Evolutionary conservation across 1,140 invertebrate genomes (phyloP).

Genomic region (Aporrectodea caliginosa): DNA sequence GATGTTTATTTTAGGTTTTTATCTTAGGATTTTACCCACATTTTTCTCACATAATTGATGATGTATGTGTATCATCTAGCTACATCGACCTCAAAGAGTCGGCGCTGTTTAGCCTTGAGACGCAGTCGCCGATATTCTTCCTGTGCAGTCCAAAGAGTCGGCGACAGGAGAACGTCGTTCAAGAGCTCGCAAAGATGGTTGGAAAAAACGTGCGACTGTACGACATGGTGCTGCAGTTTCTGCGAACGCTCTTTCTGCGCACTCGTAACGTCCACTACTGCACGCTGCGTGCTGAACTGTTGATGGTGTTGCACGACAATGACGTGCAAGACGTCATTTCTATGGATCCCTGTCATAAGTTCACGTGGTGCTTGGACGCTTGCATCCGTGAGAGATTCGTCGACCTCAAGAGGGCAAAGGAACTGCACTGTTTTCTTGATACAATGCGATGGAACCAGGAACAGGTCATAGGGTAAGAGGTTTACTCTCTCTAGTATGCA

Average conservation of each 20-base stretch:
- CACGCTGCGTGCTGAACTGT: constrained; percentile 85
- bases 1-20: no score
- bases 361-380: constrained; percentile 98
- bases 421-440: constrained; percentile 80
- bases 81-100: constrained; percentile 66
- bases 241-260: constrained; percentile 86
- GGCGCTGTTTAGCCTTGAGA: constrained; percentile 84
- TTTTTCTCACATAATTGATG: not conserved
- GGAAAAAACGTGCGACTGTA: constrained; percentile 92
- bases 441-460: constrained; percentile 91
- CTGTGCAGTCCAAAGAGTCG: constrained; percentile 84
- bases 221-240: constrained; percentile 94
- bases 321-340: constrained; percentile 81
- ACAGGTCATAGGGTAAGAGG: constrained; percentile 73
- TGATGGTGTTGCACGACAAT: constrained; percentile 89
- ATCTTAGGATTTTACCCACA: no score
- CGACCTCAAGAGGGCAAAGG: constrained; percentile 87
- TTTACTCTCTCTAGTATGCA: no score
- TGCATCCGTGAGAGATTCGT: constrained; percentile 95
- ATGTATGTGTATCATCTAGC: constrained; percentile 8
- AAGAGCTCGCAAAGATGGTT: constrained; percentile 94
- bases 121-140: constrained; percentile 78
- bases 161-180: constrained; percentile 86
- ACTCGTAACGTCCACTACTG: constrained; percentile 96
- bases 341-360: constrained; percentile 97